Conservation (phyloP, 2,888 invertebrate genomes). For the Orthonychiurus folsomi region DNA sequence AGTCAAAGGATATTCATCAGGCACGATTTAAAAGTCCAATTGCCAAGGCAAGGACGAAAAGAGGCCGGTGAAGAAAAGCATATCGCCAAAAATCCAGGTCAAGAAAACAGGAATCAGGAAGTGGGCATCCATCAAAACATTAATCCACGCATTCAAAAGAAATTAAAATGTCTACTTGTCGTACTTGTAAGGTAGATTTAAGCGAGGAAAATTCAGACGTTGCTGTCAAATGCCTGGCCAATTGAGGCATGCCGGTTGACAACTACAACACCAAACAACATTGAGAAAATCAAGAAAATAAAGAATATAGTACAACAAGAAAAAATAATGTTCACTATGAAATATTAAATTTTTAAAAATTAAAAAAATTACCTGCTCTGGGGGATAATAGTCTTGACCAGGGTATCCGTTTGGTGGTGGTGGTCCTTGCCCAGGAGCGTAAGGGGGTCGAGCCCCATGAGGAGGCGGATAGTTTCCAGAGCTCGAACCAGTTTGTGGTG, state of each 20-base stretch:
- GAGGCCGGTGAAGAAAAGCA: conserved; percentile 9
- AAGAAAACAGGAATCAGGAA: too few relatives aligned
- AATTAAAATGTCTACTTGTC: too few relatives aligned
- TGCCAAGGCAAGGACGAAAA: too few relatives aligned
- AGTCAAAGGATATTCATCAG: too few relatives aligned
- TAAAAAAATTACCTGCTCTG: conserved; percentile 40
- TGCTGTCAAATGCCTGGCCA: conserved; percentile 7
- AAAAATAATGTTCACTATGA: too few relatives aligned
- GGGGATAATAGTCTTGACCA: conserved; percentile 47
- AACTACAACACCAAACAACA: neutral
- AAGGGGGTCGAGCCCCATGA: conserved; percentile 66
- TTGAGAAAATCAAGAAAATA: neutral
- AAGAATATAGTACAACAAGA: conserved; percentile 5
- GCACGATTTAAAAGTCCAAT: too few relatives aligned
- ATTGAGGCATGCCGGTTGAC: neutral
- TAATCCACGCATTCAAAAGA: too few relatives aligned
- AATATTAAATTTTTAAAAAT: too few relatives aligned
- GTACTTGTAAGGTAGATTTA: conserved; percentile 44
- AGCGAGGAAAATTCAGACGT: conserved; percentile 41
- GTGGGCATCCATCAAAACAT: too few relatives aligned
- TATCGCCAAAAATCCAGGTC: neutral
- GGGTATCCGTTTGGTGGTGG: conserved; percentile 41
- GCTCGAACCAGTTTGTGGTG: conserved; percentile 46
- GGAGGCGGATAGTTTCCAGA: conserved; percentile 52
- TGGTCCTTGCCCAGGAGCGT: conserved; percentile 49